Percentiles rank a stretch among this genome's conserved stretches.
phyloP scores from a whole-genome alignment of 2,113 vertebrate genomes.

The Nycticebus coucang region DNA sequence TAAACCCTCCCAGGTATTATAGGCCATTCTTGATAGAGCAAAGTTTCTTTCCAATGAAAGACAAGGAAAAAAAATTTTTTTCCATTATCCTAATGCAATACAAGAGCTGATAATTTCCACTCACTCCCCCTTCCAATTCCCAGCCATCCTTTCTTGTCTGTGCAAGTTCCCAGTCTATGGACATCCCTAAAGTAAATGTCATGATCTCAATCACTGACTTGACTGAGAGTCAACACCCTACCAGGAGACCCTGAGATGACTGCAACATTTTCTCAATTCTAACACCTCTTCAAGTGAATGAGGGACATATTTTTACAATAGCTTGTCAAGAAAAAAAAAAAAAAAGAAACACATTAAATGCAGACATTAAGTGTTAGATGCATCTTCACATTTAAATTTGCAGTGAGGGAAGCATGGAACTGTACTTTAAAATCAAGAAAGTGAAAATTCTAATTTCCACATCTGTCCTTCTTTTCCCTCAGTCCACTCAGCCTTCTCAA shows the following conservation, averaged over 20 bases:
- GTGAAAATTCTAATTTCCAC: neutral
- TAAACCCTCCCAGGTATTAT: neutral
- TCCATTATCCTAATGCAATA: neutral
- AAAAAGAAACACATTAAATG: neutral
- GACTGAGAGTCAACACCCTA: neutral
- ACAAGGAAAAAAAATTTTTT: neutral
- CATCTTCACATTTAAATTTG: neutral
- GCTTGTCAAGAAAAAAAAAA: neutral
- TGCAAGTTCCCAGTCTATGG: neutral
- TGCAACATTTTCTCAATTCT: neutral
- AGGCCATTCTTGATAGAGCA: neutral
- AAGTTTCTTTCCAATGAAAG: neutral
- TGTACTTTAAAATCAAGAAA: slow-evolving; percentile 12
- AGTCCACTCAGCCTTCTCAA: neutral
- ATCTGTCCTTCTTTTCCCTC: neutral
- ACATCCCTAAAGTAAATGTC: neutral
- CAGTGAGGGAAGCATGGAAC: neutral
- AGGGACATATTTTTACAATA: neutral
- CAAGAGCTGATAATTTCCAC: neutral
- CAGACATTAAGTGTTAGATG: neutral
- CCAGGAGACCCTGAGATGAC: neutral
- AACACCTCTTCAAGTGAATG: neutral
- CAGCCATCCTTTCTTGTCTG: neutral
- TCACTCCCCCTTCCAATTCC: neutral
- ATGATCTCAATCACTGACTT: neutral